Conservation (phyloP, 2,888 invertebrate species). For the Andrena dorsata region DNA sequence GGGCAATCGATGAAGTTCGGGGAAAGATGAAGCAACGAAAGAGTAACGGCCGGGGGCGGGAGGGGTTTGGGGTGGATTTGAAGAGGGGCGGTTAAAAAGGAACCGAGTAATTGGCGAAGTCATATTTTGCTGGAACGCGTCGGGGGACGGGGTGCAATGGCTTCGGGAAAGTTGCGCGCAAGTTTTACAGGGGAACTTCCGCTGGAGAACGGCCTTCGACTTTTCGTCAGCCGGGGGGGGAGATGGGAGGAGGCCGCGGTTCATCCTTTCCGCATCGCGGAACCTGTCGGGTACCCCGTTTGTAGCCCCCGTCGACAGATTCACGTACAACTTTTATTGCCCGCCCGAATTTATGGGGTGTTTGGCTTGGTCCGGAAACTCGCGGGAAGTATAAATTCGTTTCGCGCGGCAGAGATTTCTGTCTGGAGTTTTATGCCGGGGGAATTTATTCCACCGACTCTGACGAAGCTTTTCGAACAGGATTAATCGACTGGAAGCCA, state of each 20-base stretch:
- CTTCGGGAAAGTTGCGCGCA: constrained; percentile 26
- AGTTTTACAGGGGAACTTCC: constrained; percentile 47
- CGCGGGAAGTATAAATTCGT: constrained; percentile 53
- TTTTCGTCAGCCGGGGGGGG: constrained; percentile 21
- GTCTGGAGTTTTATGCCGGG: constrained; percentile 22
- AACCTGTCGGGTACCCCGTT: constrained; percentile 21
- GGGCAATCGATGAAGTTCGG: constrained; percentile 46
- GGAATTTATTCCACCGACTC: constrained; percentile 21
- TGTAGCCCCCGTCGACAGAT: constrained; percentile 45
- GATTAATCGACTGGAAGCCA: neutral
- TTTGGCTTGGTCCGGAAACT: constrained; percentile 45
- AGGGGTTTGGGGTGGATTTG: neutral
- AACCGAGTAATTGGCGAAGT: constrained; percentile 51
- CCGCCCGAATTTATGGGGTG: constrained; percentile 54
- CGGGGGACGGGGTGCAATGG: neutral
- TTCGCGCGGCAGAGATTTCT: constrained; percentile 23
- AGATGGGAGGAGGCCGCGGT: constrained; percentile 6
- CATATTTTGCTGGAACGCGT: constrained; percentile 9
- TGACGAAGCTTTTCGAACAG: neutral
- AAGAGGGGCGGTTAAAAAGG: constrained; percentile 4
- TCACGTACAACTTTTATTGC: constrained; percentile 61
- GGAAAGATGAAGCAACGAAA: constrained; percentile 3
- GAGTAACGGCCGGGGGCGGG: neutral
- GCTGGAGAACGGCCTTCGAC: constrained; percentile 30
- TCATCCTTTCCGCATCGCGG: constrained; percentile 32